Percentiles rank a stretch among this genome's conserved stretches.
These are phyloP conservation scores for Speoplatyrhinus poulsoni DNA, from an alignment of 2,113 vertebrate genomes.

Conservation along the genomic window DNA sequence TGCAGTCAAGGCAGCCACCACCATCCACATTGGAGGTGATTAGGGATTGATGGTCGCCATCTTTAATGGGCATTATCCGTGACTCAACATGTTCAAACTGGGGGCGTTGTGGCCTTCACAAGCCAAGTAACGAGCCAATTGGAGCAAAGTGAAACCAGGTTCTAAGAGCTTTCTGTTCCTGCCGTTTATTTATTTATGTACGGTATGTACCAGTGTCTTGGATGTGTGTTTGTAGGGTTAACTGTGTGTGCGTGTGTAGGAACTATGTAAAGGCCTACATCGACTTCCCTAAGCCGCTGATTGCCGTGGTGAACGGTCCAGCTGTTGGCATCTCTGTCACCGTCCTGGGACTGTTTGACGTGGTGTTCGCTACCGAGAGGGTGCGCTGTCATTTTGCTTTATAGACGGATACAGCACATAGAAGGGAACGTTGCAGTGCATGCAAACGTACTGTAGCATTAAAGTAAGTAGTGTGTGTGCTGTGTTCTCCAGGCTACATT, in stretches of 20 bases:
- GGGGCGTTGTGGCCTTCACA: no score
- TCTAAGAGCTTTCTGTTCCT: no score
- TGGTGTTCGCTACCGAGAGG: conserved; percentile 81
- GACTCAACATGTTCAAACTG: no score
- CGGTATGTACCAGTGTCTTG: neutral
- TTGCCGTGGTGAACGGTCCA: conserved; percentile 84
- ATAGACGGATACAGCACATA: neutral
- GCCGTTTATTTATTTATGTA: no score
- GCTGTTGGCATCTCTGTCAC: conserved; percentile 83
- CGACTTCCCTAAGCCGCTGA: conserved; percentile 86
- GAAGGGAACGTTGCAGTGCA: neutral
- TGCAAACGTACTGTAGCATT: no score
- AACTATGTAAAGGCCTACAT: conserved; percentile 79
- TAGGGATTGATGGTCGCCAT: no score
- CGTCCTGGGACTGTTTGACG: conserved; percentile 79
- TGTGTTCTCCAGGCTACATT: conserved; percentile 79
- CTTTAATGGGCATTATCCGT: no score
- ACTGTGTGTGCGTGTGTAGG: conserved; percentile 50
- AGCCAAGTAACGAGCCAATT: no score
- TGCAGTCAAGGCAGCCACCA: no score
- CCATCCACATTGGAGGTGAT: no score
- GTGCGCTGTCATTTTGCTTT: conserved; percentile 62
- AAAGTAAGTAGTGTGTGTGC: neutral
- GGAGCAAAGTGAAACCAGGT: no score
- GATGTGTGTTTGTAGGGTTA: neutral